Evolutionary conservation across 2,113 vertebrate genomes (phyloP).

Genomic region (Lophochroa leadbeateri): DNA sequence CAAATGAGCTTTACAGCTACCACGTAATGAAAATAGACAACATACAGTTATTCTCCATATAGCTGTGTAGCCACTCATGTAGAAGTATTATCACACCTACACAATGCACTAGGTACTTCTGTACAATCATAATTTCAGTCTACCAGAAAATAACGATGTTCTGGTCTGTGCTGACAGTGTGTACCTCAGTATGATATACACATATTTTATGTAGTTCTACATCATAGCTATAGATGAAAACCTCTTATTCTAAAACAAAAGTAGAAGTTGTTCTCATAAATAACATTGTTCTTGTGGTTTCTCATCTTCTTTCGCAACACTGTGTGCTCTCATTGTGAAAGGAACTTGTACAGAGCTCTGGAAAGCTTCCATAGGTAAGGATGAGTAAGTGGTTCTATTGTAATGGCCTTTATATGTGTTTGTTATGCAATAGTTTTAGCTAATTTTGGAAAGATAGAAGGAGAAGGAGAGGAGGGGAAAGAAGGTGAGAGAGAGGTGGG

Average conservation of each 20-base stretch:
- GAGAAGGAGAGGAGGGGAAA: background rate
- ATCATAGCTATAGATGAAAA: background rate
- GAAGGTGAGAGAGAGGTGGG: no score
- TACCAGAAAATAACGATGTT: background rate
- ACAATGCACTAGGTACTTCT: background rate
- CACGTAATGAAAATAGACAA: background rate
- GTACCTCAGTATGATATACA: background rate
- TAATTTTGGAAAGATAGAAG: background rate
- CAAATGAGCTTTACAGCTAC: constrained; percentile 31
- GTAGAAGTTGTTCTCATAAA: background rate
- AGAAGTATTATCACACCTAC: background rate
- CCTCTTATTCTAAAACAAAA: background rate
- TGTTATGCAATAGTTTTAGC: background rate
- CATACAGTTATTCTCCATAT: background rate
- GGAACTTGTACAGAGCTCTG: background rate
- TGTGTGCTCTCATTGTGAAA: background rate
- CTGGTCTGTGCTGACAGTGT: background rate
- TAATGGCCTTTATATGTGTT: background rate
- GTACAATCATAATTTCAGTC: background rate
- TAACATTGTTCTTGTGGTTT: background rate
- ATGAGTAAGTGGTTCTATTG: background rate
- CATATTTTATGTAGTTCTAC: background rate
- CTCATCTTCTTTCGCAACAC: background rate
- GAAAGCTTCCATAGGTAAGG: background rate
- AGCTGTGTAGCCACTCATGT: background rate